phyloP scores from a whole-genome alignment of 2,797 vertebrate genomes.

The Pseudochirops cupreus region DNA sequence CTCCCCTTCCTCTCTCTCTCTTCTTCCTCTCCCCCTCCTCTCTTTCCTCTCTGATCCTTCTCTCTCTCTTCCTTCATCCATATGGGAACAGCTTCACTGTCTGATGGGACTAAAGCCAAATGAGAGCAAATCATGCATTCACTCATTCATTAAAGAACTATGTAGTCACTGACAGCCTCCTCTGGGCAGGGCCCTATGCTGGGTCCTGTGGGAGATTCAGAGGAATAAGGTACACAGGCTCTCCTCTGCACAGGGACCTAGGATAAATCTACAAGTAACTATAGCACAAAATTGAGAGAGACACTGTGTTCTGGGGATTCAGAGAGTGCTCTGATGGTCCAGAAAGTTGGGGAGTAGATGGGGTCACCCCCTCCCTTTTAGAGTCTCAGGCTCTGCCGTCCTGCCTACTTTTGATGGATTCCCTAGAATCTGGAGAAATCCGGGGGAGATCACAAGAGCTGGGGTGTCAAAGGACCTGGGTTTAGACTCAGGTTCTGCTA shows the following conservation, averaged over 20 bases:
- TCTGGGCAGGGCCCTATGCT: neutral
- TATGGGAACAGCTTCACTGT: neutral
- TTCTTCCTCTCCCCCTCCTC: rapidly evolving
- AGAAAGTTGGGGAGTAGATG: neutral
- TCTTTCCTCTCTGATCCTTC: too few relatives aligned
- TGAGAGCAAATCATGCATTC: neutral
- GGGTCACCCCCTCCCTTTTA: neutral
- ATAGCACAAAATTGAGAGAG: neutral
- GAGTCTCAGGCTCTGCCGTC: neutral
- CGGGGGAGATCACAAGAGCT: neutral
- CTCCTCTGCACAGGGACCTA: neutral
- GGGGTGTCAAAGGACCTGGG: neutral
- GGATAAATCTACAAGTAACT: neutral
- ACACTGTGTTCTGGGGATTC: neutral
- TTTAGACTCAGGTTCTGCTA: neutral
- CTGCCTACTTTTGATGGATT: neutral
- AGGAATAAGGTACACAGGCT: neutral
- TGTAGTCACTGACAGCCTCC: neutral
- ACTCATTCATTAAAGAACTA: neutral
- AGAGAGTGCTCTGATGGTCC: neutral
- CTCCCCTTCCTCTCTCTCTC: neutral
- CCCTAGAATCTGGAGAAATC: neutral
- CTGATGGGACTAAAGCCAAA: conserved; percentile 16
- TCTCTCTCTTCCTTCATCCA: neutral
- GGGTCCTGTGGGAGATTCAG: neutral